Evolutionary conservation across 37 sponge, comb jelly and placozoan species (phyloP).

Genomic region (Halisarca cf. caerulea): DNA sequence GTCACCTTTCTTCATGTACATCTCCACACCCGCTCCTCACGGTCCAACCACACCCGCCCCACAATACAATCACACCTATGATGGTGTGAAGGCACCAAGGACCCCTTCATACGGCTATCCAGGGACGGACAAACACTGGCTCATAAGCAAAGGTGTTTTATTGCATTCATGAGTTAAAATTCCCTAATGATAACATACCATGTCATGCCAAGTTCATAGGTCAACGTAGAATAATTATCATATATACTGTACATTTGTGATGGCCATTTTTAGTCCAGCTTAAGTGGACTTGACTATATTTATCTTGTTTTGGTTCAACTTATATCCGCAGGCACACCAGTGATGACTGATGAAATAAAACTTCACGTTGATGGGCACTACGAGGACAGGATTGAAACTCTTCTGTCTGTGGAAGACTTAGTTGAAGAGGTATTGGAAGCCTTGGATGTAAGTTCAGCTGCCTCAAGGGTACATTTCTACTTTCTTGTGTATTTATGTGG

Average conservation of each 20-base stretch:
- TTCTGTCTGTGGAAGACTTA: constrained; percentile 77
- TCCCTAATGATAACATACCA: too few species aligned
- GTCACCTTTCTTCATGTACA: constrained; percentile 76
- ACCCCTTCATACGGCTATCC: constrained; percentile 65
- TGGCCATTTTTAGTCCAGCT: too few species aligned
- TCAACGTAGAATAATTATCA: too few species aligned
- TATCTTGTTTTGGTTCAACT: too few species aligned
- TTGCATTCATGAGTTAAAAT: too few species aligned
- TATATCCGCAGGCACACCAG: constrained; percentile 74
- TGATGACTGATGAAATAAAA: constrained; percentile 28
- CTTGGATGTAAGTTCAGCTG: constrained; percentile 49
- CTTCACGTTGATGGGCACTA: constrained; percentile 47
- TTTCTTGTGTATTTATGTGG: too few species aligned
- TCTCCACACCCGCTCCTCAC: constrained; percentile 86
- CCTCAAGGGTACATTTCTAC: not conserved
- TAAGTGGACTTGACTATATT: too few species aligned
- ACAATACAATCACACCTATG: constrained; percentile 68
- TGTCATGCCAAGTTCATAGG: too few species aligned
- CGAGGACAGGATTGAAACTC: constrained; percentile 46
- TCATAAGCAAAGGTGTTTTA: constrained; percentile 65
- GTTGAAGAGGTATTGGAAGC: constrained; percentile 52
- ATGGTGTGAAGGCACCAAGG: constrained; percentile 58
- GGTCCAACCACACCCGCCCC: constrained; percentile 84
- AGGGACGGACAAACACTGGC: constrained; percentile 80
- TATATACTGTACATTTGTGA: too few species aligned